phyloP scores from a whole-genome alignment of 2,888 invertebrate genomes.

The Congeria kusceri region DNA sequence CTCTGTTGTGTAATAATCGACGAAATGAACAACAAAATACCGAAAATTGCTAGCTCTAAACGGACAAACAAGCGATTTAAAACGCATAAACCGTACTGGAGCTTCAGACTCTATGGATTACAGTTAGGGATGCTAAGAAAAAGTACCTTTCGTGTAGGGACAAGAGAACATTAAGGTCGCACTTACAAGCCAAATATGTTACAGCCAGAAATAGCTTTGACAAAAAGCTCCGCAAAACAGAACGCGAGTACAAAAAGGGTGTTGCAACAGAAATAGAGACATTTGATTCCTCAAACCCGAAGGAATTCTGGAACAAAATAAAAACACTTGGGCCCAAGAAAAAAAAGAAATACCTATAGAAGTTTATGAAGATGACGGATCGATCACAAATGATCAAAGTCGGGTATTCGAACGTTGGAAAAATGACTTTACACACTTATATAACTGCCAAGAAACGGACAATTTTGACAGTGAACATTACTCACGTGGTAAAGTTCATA shows the following conservation, averaged over 20 bases:
- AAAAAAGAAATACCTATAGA: slow-evolving; percentile 27
- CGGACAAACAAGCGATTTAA: background rate
- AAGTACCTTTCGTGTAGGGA: slow-evolving; percentile 18
- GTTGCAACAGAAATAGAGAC: slow-evolving; percentile 28
- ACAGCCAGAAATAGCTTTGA: slow-evolving; percentile 22
- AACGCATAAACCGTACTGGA: background rate
- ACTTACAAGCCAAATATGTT: slow-evolving; percentile 6
- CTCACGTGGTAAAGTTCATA: slow-evolving; percentile 29
- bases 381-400: background rate
- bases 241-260: slow-evolving; percentile 30
- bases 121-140: slow-evolving; percentile 10
- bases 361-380: slow-evolving; percentile 15
- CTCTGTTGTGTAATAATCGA: background rate
- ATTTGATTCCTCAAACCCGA: slow-evolving; percentile 36
- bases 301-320: slow-evolving; percentile 50
- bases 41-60: background rate
- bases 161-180: background rate
- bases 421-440: slow-evolving; percentile 32
- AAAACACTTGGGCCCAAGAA: slow-evolving; percentile 37
- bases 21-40: slow-evolving; percentile 1
- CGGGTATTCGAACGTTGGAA: slow-evolving; percentile 40
- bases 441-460: slow-evolving; percentile 16
- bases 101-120: background rate
- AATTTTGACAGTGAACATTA: slow-evolving; percentile 14
- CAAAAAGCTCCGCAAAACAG: slow-evolving; percentile 13